These are phyloP conservation scores for Clytia hemisphaerica DNA, from an alignment of 30 jellyfish, hydroid and myxozoan genomes.

Conservation along the genomic window DNA sequence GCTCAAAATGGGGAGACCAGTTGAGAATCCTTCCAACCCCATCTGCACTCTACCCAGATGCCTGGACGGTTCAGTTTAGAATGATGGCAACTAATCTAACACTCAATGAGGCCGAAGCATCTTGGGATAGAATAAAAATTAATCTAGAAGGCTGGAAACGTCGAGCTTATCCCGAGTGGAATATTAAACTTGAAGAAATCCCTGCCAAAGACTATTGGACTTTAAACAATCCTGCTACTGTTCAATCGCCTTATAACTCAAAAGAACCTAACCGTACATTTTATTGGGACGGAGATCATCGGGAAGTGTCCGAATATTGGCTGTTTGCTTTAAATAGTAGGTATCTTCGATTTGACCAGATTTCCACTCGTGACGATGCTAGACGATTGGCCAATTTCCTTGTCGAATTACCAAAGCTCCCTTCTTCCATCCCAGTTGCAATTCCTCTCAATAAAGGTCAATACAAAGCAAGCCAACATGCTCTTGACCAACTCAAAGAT, in stretches of 20 bases:
- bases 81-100: not conserved
- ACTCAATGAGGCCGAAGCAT: not conserved
- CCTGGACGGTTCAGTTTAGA: not conserved
- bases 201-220: constrained; percentile 2
- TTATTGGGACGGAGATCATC: constrained; percentile 2
- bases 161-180: not conserved
- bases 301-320: constrained; percentile 7
- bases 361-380: not conserved
- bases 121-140: not conserved
- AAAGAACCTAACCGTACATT: constrained; percentile 6
- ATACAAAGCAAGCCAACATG: not conserved
- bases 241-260: not conserved
- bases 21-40: not conserved
- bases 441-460: not conserved
- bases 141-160: not conserved
- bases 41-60: not conserved
- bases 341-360: not conserved
- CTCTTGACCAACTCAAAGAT: not conserved
- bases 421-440: not conserved
- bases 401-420: not conserved
- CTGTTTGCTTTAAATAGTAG: constrained; percentile 2
- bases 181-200: not conserved
- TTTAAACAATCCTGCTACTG: constrained; percentile 1
- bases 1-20: constrained; percentile 1
- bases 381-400: not conserved